These are phyloP conservation scores for Chloropsis hardwickii DNA, from an alignment of 2,113 vertebrate genomes.

Conservation along the genomic window DNA sequence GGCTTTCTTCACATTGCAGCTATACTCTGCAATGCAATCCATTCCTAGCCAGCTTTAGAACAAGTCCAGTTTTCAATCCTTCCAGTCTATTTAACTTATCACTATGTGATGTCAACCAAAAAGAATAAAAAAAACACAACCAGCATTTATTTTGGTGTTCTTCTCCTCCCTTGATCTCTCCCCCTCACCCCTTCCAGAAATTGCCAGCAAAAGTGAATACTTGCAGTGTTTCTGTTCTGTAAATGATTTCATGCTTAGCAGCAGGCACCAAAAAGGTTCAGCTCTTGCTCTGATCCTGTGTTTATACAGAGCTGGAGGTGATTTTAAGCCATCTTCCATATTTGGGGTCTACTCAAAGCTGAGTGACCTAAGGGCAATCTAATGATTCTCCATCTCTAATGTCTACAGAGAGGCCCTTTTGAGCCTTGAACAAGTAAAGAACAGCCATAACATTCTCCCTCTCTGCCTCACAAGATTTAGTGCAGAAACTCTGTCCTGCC, in stretches of 20 bases:
- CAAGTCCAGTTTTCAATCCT: slow-evolving; percentile 5
- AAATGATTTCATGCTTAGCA: not conserved
- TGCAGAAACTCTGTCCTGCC: not conserved
- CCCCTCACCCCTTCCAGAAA: not conserved
- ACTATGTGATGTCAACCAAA: not conserved
- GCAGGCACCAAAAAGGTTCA: slow-evolving; percentile 24
- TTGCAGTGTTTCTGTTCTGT: slow-evolving; percentile 18
- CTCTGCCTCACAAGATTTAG: not conserved
- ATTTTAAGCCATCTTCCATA: slow-evolving; percentile 51
- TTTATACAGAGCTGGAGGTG: slow-evolving; percentile 48
- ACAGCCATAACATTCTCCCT: not conserved
- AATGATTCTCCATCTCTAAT: not conserved
- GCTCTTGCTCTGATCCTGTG: slow-evolving; percentile 28
- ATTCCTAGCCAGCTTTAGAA: not conserved
- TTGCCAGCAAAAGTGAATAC: not conserved
- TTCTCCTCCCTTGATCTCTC: not conserved
- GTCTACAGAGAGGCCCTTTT: not conserved
- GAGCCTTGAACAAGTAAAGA: not conserved
- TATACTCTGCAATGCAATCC: not conserved
- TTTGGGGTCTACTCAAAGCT: slow-evolving; percentile 23
- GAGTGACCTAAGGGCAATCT: slow-evolving; percentile 33
- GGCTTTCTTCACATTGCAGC: not conserved
- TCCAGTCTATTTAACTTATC: not conserved
- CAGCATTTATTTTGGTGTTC: not conserved
- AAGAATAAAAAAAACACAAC: not conserved